Conservation (phyloP, 1,140 invertebrate species). For the Chrysomallon squamiferum region DNA sequence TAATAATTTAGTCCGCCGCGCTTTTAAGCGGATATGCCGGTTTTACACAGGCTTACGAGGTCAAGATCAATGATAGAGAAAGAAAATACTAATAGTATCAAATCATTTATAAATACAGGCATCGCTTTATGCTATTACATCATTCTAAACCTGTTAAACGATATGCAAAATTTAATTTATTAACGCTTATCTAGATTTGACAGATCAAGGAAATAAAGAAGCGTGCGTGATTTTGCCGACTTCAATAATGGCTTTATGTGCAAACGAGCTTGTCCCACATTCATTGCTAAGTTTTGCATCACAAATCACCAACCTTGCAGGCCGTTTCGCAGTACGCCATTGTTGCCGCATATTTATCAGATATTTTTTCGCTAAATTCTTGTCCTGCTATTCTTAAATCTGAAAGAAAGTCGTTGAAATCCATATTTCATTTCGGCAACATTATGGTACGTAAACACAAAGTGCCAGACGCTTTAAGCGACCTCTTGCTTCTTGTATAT, state of each 20-base stretch:
- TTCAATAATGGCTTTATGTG: constrained; percentile 11
- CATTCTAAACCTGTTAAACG: neutral
- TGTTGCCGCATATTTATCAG: constrained; percentile 32
- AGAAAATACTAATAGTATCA: no score
- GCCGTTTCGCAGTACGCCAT: constrained; percentile 37
- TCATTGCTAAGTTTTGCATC: neutral
- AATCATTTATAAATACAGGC: no score
- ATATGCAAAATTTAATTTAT: neutral
- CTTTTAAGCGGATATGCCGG: neutral
- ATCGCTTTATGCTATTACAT: no score
- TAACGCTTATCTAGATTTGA: neutral
- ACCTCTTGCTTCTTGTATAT: no score
- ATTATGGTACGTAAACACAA: constrained; percentile 42
- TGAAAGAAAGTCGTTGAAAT: constrained; percentile 33
- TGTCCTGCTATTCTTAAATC: constrained; percentile 34
- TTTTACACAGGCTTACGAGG: no score
- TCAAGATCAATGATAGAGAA: no score
- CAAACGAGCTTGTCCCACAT: neutral
- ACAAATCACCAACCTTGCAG: constrained; percentile 35
- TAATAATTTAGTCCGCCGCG: neutral
- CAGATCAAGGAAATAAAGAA: neutral
- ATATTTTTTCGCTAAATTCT: constrained; percentile 26
- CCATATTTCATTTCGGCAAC: constrained; percentile 28
- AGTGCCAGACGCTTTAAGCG: no score
- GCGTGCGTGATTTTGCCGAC: constrained; percentile 13